Evolutionary conservation across 2,113 vertebrate genomes (phyloP).

Genomic region (Podarcis raffonei): DNA sequence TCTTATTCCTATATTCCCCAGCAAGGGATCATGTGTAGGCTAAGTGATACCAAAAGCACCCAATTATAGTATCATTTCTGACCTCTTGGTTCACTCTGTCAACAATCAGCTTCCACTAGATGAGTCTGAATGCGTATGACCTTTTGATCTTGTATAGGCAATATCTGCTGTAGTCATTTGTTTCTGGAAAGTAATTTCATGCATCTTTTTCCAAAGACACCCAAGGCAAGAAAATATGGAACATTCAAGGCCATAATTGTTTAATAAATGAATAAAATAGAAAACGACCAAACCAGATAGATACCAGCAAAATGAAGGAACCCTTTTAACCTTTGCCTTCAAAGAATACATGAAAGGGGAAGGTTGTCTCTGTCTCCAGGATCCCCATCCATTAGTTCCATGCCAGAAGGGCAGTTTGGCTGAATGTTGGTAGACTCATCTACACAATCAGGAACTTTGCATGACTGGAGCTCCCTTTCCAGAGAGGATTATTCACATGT

Average conservation of each 20-base stretch:
- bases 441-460: too few relatives aligned
- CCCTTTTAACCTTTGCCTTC: too few relatives aligned
- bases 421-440: too few relatives aligned
- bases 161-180: neutral
- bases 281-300: neutral
- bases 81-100: slow-evolving; percentile 16
- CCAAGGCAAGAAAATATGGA: neutral
- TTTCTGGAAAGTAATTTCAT: neutral
- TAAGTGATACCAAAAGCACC: neutral
- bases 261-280: neutral
- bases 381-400: too few relatives aligned
- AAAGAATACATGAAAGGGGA: too few relatives aligned
- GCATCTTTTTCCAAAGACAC: neutral
- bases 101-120: neutral
- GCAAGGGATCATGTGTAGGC: slow-evolving; percentile 14
- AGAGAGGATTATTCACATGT: too few relatives aligned
- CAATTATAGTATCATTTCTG: neutral
- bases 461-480: too few relatives aligned
- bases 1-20: neutral
- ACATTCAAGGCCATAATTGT: too few relatives aligned
- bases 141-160: neutral
- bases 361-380: too few relatives aligned
- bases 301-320: neutral
- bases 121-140: neutral
- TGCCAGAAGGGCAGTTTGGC: too few relatives aligned